Evolutionary conservation across 2,113 vertebrate species (phyloP), one percentile per base, ranked within the genome.

Genomic region (Phasianus colchicus): DNA sequence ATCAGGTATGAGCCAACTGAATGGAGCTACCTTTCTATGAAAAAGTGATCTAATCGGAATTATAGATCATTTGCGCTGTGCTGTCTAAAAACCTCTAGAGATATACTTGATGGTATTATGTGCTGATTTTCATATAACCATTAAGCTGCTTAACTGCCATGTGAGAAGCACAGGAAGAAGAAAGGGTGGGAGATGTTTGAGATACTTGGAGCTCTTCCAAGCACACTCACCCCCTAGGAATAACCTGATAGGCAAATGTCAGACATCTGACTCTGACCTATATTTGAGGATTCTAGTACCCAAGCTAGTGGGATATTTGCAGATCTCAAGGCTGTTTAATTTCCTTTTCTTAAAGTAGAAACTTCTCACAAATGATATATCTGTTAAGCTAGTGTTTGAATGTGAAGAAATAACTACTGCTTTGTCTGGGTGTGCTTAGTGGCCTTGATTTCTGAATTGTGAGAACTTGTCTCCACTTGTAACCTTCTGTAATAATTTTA

Each of bases 1-100:
- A 98, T 92, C 99, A 99, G 98, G 99, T 99, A 97, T 27, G 95
- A 96, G 93, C 94, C 95, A 94, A 45, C 48, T 82, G 30, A 52
- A 69, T 21, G 65, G 90, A 90, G 81, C 76, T 13, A 80, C 77
- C 75, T 91, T 80, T 81, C 90, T 52, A 89, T 52, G 29, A 91
- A 82, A 57, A 67, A 83, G 66, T 2, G 3, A 12, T 83, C 75
- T 27, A 21, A 13, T 34, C 1, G 0, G 32, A 94, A 58, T 40
- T 3, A 25, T 45, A 83, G 91, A 34, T 47, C 72, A 7, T 47
- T 60, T 85, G 40, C 2, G 3, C 83, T 83, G 73, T 88, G 84
- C 89, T 89, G 83, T 84, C 66, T 87, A 1, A 83, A 70, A 66
- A 34, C 15, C 47, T 76, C 43, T 76, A 47, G 43, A 88, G 67